A percentile compares a stretch with the other conserved stretches of the same genome.
Evolutionary conservation across 2,797 vertebrate genomes (phyloP).

Genomic region (Gymnothorax javanicus): DNA sequence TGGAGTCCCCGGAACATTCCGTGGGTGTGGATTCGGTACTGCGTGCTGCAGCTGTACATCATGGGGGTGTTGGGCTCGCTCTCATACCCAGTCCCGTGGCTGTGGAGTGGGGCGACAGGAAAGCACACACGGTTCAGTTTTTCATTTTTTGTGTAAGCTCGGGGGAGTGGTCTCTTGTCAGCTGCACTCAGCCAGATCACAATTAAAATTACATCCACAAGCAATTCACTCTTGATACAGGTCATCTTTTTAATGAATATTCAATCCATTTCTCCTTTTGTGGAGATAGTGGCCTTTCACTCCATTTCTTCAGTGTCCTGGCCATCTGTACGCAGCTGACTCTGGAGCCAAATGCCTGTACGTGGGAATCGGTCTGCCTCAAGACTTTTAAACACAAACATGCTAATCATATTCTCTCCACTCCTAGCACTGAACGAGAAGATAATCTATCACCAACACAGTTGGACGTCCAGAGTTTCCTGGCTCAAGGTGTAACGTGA

Average conservation of each 20-base stretch:
- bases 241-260: neutral
- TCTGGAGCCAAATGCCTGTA: neutral
- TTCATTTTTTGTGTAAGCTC: neutral
- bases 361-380: neutral
- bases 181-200: neutral
- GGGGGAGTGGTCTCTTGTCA: neutral
- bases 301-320: neutral
- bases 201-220: neutral
- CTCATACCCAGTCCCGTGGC: slow-evolving; percentile 82
- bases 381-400: neutral
- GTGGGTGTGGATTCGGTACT: slow-evolving; percentile 96
- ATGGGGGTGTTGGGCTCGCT: slow-evolving; percentile 83
- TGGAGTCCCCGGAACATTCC: slow-evolving; percentile 92
- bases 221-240: neutral
- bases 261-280: neutral
- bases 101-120: slow-evolving; percentile 55
- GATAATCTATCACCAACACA: neutral
- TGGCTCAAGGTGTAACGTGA: neutral
- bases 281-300: neutral
- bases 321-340: neutral
- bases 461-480: neutral
- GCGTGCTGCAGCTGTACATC: slow-evolving; percentile 91
- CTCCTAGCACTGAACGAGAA: neutral
- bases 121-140: slow-evolving; percentile 29
- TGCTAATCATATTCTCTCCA: neutral